Evolutionary conservation across 2,113 vertebrate species (phyloP), one percentile per base, ranked within the genome.

Genomic region (Dicaeum eximium): DNA sequence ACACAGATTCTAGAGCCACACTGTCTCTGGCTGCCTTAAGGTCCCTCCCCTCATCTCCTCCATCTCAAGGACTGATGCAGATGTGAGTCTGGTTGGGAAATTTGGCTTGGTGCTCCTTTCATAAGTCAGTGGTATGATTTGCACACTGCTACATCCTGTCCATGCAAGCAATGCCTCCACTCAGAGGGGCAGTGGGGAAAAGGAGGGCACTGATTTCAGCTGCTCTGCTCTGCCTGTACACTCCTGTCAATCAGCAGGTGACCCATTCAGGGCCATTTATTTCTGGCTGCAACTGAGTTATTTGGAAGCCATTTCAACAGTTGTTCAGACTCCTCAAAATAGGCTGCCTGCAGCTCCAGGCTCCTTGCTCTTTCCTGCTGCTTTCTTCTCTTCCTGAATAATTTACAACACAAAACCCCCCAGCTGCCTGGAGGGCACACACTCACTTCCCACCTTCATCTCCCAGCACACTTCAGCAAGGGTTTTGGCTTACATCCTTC

Each of bases 201-300:
- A 30, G 53, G 38, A 70, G 22, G 48, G 38, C 66, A 73, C 88
- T 95, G 96, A 65, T 91, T 94, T 94, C 81, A 92, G 90, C 95
- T 61, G 56, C 56, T 71, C 57, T 93, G 65, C 79, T 65, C 62
- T 80, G 88, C 84, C 96, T 96, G 87, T 84, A 93, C 72, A 1
- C 79, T 93, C 95, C 56, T 69, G 72, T 97, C 97, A 95, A 88
- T 97, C 95, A 96, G 91, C 75, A 90, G 90, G 79, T 7, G 5
- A 95, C 92, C 93, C 96, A 97, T 97, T 95, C 96, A 96, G 96
- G 96, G 96, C 96, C 93, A 91, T 97, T 97, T 97, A 97, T 97
- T 97, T 97, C 95, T 97, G 95, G 94, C 94, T 95, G 66, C 88
- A 80, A 97, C 66, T 30, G 86, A 86, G 83, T 95, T 86, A 92